phyloP scores from a whole-genome alignment of 2,888 invertebrate species.

The Nasonia oneida region DNA sequence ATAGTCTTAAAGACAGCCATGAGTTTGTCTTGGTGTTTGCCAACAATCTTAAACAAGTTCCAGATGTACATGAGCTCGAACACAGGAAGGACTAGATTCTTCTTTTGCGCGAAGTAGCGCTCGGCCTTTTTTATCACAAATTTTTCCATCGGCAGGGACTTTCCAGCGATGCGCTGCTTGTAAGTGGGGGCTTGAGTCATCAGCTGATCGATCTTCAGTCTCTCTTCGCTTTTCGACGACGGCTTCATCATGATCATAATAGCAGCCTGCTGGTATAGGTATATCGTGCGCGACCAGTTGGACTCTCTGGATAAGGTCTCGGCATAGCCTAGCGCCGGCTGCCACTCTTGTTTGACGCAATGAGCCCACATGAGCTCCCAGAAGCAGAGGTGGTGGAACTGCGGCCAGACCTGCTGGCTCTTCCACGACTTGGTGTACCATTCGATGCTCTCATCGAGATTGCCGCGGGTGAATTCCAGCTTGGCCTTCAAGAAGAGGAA shows the following conservation, averaged over 20 bases:
- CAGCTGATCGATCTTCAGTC: conserved; percentile 82
- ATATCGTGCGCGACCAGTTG: conserved; percentile 95
- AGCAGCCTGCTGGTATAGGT: conserved; percentile 93
- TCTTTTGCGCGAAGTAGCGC: conserved; percentile 88
- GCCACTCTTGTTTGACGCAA: conserved; percentile 88
- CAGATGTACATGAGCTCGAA: conserved; percentile 94
- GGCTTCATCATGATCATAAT: conserved; percentile 88
- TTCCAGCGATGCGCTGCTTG: conserved; percentile 96
- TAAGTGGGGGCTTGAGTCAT: conserved; percentile 90
- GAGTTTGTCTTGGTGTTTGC: conserved; percentile 84
- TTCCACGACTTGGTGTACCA: conserved; percentile 91
- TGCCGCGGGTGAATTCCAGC: conserved; percentile 89
- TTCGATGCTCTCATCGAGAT: conserved; percentile 85
- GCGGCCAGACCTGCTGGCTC: conserved; percentile 92
- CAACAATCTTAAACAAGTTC: conserved; percentile 93
- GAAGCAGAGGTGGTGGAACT: conserved; percentile 95
- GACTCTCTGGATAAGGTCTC: conserved; percentile 87
- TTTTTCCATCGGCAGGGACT: conserved; percentile 98
- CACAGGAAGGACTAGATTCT: conserved; percentile 88
- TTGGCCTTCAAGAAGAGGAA: conserved; percentile 95
- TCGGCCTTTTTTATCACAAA: conserved; percentile 93
- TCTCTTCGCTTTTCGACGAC: conserved; percentile 80
- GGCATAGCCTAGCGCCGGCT: conserved; percentile 87
- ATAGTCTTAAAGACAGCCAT: conserved; percentile 84
- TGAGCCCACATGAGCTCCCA: conserved; percentile 97